Evolutionary conservation across 2,888 invertebrate species (phyloP), one percentile per base, ranked within the genome.

Genomic region (Bhutanitis thaidina): DNA sequence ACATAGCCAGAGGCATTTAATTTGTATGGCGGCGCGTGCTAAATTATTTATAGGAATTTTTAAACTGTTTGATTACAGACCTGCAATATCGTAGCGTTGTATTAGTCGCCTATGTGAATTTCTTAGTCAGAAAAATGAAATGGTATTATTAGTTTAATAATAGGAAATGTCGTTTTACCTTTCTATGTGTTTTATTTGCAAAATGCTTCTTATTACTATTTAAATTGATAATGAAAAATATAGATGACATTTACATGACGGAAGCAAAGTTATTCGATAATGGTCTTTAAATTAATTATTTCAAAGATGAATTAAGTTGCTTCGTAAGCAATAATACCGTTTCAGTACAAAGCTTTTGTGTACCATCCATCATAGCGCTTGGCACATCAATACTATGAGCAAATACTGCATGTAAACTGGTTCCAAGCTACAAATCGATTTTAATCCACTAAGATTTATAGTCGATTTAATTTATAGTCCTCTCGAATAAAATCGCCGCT

Each of bases 341-440:
- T 63, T 59, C 62, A 58, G 56, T 59, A 53, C 58, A 58, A 59
- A 60, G 53, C 52, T 50, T 57, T 59, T 55, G 68, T 66, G 61
- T 57, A 69, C 68, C 69, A 78, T 80, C 73, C 67, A 78, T 80
- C 80, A 79, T 72, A 67, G 36, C 55, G 59, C 60, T 60, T 74
- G 77, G 74, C 80, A 80, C 70, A 71, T 80, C 78, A 78, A 77
- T 80, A 77, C 71, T 64, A 59, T 71, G 71, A 71, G 71, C 74
- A 80, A 79, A 79, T 80, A 77, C 71, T 72, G 62, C 55, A 60
- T 66, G 70, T 73, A 77, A 52, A 75, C 75, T 71, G 69, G 73
- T 76, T 73, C 58, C 64, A 52, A 64, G 63, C 67, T 69, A 73
- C 73, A 72, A 75, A 76, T 74, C 71, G 71, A 71, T 74, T 69